These are phyloP conservation scores for Aricia agestis DNA, from an alignment of 1,140 invertebrate genomes.

Conservation along the genomic window DNA sequence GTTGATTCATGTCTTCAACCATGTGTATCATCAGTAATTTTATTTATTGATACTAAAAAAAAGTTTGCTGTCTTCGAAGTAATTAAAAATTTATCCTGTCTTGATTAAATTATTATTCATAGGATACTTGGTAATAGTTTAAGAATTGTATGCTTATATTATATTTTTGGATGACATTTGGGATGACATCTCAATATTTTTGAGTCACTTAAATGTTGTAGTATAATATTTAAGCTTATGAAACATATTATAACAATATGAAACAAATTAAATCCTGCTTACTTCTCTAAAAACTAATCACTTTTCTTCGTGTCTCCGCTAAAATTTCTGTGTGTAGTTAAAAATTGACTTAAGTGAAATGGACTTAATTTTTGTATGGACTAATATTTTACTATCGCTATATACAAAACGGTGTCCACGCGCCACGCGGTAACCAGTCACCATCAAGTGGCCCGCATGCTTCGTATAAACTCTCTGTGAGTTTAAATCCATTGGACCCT, in stretches of 20 bases:
- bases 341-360: neutral
- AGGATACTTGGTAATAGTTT: neutral
- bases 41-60: neutral
- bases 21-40: constrained; percentile 40
- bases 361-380: neutral
- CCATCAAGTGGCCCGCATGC: neutral
- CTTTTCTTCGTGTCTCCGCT: neutral
- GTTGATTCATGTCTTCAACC: constrained; percentile 4
- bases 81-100: neutral
- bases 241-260: too few relatives aligned
- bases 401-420: neutral
- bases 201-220: too few relatives aligned
- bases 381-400: neutral
- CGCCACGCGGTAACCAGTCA: neutral
- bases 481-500: neutral
- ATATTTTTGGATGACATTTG: too few relatives aligned
- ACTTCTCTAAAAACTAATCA: too few relatives aligned
- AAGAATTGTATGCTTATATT: neutral
- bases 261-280: too few relatives aligned
- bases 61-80: neutral
- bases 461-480: neutral
- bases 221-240: too few relatives aligned
- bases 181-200: too few relatives aligned
- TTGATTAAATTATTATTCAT: neutral
- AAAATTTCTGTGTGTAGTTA: too few relatives aligned